Conservation (phyloP, 2,888 invertebrate species). For the Seladonia tumulorum region DNA sequence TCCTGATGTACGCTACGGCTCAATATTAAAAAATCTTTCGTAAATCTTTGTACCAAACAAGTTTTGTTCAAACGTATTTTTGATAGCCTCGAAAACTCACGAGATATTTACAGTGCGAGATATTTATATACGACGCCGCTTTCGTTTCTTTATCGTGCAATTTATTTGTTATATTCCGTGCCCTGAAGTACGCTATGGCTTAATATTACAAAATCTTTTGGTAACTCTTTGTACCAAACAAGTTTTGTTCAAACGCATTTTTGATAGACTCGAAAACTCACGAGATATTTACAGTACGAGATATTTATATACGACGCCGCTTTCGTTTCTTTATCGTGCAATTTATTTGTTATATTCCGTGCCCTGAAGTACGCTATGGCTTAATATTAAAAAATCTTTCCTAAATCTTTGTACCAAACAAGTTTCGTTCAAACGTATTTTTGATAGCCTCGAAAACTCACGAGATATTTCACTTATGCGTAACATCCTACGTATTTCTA, state of each 20-base stretch:
- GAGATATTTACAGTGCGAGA: no score
- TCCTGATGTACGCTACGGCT: background rate
- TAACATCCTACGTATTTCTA: background rate
- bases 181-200: background rate
- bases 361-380: background rate
- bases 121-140: no score
- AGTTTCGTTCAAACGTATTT: background rate
- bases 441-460: background rate
- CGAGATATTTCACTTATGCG: background rate
- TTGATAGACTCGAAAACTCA: background rate
- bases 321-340: slow-evolving; percentile 12
- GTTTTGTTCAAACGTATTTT: background rate
- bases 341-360: background rate
- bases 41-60: background rate
- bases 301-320: background rate
- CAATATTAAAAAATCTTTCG: background rate
- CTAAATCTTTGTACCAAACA: background rate
- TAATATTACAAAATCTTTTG: background rate
- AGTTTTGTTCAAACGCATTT: background rate
- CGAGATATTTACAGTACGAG: background rate
- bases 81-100: background rate
- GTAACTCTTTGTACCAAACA: background rate
- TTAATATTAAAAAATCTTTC: background rate
- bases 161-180: background rate
- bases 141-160: slow-evolving; percentile 12